Evolutionary conservation across 1,140 invertebrate species (phyloP).

Genomic region (Sitobion miscanthi): DNA sequence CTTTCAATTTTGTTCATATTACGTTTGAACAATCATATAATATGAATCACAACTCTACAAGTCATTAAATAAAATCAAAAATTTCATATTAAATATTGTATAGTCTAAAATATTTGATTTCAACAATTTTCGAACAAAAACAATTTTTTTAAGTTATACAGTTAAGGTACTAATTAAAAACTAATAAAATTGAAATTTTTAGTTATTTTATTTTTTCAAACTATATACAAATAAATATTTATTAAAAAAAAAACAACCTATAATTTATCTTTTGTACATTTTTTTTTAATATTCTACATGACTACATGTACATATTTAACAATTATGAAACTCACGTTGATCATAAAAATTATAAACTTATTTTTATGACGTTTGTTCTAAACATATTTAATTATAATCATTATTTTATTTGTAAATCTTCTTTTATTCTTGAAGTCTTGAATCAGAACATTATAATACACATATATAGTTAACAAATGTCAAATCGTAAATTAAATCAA

Average conservation of each 20-base stretch:
- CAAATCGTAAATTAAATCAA: background rate
- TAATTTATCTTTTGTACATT: background rate
- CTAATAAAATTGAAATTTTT: background rate
- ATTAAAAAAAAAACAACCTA: background rate
- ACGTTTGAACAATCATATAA: background rate
- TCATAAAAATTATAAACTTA: background rate
- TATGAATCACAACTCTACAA: background rate
- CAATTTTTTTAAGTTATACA: background rate
- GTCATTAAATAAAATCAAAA: background rate
- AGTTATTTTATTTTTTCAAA: background rate
- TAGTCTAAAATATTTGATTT: no score
- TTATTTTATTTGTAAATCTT: background rate
- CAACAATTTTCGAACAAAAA: background rate
- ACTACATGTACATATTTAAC: background rate
- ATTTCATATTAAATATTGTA: background rate
- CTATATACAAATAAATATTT: background rate
- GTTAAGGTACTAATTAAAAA: background rate
- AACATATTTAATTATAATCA: constrained; percentile 6
- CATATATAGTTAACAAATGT: background rate
- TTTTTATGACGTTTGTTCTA: background rate
- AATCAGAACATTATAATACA: background rate
- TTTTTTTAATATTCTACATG: background rate
- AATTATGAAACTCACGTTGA: background rate
- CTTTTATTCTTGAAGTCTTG: background rate
- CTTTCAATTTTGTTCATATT: background rate